Evolutionary conservation across 2,888 invertebrate genomes (phyloP).

Genomic region (Platycheirus albimanus): DNA sequence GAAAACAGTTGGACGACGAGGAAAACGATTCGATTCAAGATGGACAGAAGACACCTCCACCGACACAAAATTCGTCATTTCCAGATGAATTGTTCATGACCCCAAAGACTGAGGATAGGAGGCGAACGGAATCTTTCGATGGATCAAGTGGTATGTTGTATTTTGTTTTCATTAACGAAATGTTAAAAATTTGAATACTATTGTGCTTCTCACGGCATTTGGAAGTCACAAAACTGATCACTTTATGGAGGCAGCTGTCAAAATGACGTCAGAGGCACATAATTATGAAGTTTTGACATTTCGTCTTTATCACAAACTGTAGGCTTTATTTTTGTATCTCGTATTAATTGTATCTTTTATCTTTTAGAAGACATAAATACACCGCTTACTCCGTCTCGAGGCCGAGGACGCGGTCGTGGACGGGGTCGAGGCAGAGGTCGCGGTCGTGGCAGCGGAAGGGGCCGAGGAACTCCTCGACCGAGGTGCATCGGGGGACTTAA

Average conservation of each 20-base stretch:
- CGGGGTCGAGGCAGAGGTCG: constrained; percentile 80
- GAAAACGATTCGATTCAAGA: constrained; percentile 10
- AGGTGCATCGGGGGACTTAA: constrained; percentile 81
- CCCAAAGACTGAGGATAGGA: constrained; percentile 63
- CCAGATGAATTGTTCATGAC: constrained; percentile 62
- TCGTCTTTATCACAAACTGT: no score
- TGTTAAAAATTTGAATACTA: no score
- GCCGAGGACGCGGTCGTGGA: constrained; percentile 76
- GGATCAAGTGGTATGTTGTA: constrained; percentile 57
- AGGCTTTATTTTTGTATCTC: neutral
- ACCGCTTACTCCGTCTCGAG: constrained; percentile 66
- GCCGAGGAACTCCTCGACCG: constrained; percentile 77
- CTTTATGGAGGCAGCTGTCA: no score
- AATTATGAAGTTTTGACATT: no score
- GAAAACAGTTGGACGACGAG: constrained; percentile 12
- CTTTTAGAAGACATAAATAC: constrained; percentile 55
- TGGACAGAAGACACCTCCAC: constrained; percentile 31
- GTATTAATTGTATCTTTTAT: no score
- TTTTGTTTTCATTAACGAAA: neutral
- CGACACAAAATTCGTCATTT: constrained; percentile 23
- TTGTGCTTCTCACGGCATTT: neutral
- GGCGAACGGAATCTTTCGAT: constrained; percentile 59
- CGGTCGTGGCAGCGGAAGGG: constrained; percentile 79
- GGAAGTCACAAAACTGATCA: constrained; percentile 58
- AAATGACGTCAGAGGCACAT: no score